These are phyloP conservation scores for Dallia pectoralis DNA, from an alignment of 2,797 vertebrate species.

Conservation along the genomic window DNA sequence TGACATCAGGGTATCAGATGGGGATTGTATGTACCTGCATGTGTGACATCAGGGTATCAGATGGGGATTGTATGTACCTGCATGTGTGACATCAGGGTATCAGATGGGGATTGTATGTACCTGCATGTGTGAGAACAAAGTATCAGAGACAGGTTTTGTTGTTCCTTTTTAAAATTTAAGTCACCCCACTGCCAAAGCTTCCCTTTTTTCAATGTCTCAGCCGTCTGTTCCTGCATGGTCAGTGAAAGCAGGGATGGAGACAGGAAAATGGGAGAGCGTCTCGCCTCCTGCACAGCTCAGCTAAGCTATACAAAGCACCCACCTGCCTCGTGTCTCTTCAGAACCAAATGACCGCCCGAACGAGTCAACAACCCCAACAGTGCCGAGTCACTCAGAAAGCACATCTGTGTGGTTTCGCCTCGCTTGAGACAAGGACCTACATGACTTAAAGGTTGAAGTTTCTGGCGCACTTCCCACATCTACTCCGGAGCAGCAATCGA, in stretches of 20 bases:
- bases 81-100: not conserved
- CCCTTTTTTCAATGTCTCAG: not conserved
- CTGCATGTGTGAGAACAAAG: not conserved
- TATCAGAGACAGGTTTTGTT: not conserved
- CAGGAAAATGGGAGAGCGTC: not conserved
- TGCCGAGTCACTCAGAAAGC: not conserved
- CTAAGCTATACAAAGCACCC: not conserved
- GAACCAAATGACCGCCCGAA: not conserved
- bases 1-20: not conserved
- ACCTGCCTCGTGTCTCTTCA: not conserved
- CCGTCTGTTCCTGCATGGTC: not conserved
- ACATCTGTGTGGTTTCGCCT: not conserved
- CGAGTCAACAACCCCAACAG: not conserved
- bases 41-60: no score
- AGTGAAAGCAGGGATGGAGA: not conserved
- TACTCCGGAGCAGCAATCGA: slow-evolving; percentile 12
- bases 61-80: slow-evolving; percentile 3
- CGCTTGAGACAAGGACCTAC: not conserved
- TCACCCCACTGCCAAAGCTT: not conserved
- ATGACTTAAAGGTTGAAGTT: not conserved
- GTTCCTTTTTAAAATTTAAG: not conserved
- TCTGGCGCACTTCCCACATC: slow-evolving; percentile 4
- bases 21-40: no score
- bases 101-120: not conserved
- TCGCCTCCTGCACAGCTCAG: not conserved